Conservation (phyloP, 2,113 vertebrate species). For the Phyllopteryx taeniolatus region DNA sequence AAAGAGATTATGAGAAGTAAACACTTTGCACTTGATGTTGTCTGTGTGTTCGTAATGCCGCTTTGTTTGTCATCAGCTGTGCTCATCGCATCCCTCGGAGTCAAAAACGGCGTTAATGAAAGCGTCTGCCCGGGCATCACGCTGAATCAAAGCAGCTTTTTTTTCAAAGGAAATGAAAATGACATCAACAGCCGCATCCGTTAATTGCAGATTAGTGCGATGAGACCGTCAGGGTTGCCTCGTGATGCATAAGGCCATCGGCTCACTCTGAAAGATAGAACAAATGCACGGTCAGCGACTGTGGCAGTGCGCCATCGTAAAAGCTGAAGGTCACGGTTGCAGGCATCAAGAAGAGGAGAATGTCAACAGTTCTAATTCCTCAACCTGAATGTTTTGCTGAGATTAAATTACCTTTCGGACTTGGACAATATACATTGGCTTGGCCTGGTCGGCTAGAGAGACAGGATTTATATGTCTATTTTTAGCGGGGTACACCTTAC, state of each 20-base stretch:
- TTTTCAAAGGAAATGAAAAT: slow-evolving; percentile 29
- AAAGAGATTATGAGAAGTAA: slow-evolving; percentile 59
- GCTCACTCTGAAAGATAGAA: slow-evolving; percentile 36
- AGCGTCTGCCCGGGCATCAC: slow-evolving; percentile 14
- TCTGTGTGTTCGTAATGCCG: slow-evolving; percentile 34
- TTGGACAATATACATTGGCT: neutral
- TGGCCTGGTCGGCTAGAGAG: too few relatives aligned
- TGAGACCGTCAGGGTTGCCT: slow-evolving; percentile 24
- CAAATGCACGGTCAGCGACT: slow-evolving; percentile 28
- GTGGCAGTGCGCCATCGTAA: slow-evolving; percentile 10
- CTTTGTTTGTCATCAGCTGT: slow-evolving; percentile 13
- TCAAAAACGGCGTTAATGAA: slow-evolving; percentile 27
- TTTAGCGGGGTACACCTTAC: too few relatives aligned
- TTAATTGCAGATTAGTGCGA: slow-evolving; percentile 58
- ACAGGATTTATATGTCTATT: too few relatives aligned
- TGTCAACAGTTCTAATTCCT: slow-evolving; percentile 3
- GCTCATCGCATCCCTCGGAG: neutral
- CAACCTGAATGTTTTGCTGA: neutral
- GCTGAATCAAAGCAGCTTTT: slow-evolving; percentile 29
- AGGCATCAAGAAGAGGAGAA: neutral
- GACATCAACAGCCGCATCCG: slow-evolving; percentile 41
- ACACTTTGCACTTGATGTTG: slow-evolving; percentile 59
- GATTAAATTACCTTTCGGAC: too few relatives aligned
- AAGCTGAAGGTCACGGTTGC: slow-evolving; percentile 20
- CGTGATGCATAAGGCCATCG: slow-evolving; percentile 31